Evolutionary conservation across 2,888 invertebrate genomes (phyloP).

Genomic region (Leptogaster cylindrica): DNA sequence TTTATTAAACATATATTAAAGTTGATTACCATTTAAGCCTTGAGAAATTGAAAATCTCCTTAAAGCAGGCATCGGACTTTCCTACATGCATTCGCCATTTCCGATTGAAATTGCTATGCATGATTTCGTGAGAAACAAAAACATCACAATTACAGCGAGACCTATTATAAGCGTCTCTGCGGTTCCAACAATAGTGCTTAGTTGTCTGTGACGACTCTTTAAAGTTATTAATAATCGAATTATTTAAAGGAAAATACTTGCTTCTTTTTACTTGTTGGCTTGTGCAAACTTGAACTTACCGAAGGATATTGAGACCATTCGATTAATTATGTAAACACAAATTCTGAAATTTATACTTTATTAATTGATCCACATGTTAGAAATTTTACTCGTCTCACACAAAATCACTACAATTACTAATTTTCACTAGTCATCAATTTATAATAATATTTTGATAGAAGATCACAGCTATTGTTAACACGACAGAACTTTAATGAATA

Average conservation of each 20-base stretch:
- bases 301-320: slow-evolving; percentile 18
- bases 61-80: too few species aligned
- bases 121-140: too few species aligned
- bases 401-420: neutral
- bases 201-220: slow-evolving; percentile 9
- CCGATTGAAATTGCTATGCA: too few species aligned
- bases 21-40: too few species aligned
- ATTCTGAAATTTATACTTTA: neutral
- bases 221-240: slow-evolving; percentile 11
- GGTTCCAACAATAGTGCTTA: neutral
- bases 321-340: slow-evolving; percentile 18
- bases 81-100: too few species aligned
- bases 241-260: neutral
- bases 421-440: slow-evolving; percentile 9
- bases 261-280: neutral
- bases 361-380: slow-evolving; percentile 4
- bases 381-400: neutral
- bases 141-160: too few species aligned
- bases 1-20: too few species aligned
- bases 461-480: neutral
- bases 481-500: neutral
- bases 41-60: too few species aligned
- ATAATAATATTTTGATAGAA: neutral
- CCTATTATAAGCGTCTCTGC: too few species aligned
- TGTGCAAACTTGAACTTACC: slow-evolving; percentile 1